These are phyloP conservation scores for Andrena minutula DNA, from an alignment of 2,888 invertebrate species.

Conservation along the genomic window DNA sequence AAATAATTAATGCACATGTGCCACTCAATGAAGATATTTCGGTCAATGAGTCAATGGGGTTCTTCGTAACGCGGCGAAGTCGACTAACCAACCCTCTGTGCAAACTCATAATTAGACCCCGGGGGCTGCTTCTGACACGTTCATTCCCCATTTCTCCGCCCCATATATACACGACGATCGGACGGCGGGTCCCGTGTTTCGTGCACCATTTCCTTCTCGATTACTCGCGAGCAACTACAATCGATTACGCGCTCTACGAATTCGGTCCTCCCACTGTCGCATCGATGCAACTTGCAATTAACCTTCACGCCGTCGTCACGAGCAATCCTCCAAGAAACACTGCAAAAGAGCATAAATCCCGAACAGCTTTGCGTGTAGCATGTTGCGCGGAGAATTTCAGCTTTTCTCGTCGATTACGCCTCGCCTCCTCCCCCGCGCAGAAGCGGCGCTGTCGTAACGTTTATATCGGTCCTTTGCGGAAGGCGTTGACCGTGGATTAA, in stretches of 20 bases:
- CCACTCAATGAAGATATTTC: constrained; percentile 76
- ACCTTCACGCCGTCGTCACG: no score
- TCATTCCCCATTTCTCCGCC: constrained; percentile 81
- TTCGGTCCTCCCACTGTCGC: neutral
- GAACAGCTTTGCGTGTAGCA: no score
- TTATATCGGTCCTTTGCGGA: constrained; percentile 33
- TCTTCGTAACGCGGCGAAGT: constrained; percentile 54
- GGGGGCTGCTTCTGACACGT: constrained; percentile 84
- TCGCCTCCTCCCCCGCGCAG: neutral
- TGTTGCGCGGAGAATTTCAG: neutral
- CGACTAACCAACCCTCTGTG: constrained; percentile 74
- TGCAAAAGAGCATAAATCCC: no score
- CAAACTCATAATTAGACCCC: constrained; percentile 83
- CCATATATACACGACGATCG: constrained; percentile 69
- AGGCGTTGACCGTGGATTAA: constrained; percentile 58
- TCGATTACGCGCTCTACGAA: constrained; percentile 23
- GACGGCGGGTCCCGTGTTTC: constrained; percentile 61
- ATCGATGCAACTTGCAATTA: neutral
- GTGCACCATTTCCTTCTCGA: constrained; percentile 64
- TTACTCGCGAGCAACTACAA: constrained; percentile 66
- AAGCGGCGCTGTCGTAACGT: constrained; percentile 32
- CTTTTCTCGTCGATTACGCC: neutral
- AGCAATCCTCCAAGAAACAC: no score
- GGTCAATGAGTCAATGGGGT: constrained; percentile 78
- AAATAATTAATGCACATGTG: constrained; percentile 73